A percentile compares a stretch with the other conserved stretches of the same genome.
These are phyloP conservation scores for Drosophila diplacantha DNA, from an alignment of 2,888 invertebrate genomes.

Conservation along the genomic window DNA sequence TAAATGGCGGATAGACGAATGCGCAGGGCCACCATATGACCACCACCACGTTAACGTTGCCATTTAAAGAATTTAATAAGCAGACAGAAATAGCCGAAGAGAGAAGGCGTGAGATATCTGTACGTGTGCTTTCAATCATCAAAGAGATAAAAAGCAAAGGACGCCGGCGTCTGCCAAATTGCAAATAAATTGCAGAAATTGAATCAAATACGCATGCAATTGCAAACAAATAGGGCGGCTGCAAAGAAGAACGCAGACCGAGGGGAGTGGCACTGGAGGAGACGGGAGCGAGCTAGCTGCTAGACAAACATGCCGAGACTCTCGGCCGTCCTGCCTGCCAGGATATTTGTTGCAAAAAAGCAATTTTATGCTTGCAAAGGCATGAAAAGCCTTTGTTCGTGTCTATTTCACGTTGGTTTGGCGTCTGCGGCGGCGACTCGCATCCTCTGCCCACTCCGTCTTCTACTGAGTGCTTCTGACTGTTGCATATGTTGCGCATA, in stretches of 20 bases:
- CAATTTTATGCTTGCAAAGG: slow-evolving; percentile 74
- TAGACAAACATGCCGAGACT: slow-evolving; percentile 48
- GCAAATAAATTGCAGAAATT: slow-evolving; percentile 76
- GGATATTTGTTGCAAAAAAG: slow-evolving; percentile 73
- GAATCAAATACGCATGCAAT: slow-evolving; percentile 75
- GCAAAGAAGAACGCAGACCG: slow-evolving; percentile 15
- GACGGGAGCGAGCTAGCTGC: slow-evolving; percentile 31
- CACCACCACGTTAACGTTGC: slow-evolving; percentile 11
- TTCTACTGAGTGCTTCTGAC: slow-evolving; percentile 21
- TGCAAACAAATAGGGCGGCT: slow-evolving; percentile 62
- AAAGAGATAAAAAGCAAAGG: slow-evolving; percentile 63
- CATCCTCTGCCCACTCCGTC: slow-evolving; percentile 12
- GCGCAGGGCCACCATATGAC: slow-evolving; percentile 4
- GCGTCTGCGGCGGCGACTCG: slow-evolving; percentile 58
- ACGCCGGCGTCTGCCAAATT: slow-evolving; percentile 67
- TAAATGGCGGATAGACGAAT: slow-evolving; percentile 38
- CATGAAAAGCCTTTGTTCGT: slow-evolving; percentile 74
- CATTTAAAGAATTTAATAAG: slow-evolving; percentile 63
- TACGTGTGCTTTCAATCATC: slow-evolving; percentile 71
- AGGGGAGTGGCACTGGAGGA: slow-evolving; percentile 2
- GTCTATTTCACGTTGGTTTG: slow-evolving; percentile 74
- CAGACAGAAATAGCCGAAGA: slow-evolving; percentile 15
- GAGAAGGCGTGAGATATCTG: slow-evolving; percentile 43
- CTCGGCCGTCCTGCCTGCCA: slow-evolving; percentile 39
- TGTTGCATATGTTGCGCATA: slow-evolving; percentile 71